Evolutionary conservation across 2,888 invertebrate genomes (phyloP).

Genomic region (Mythimna lalbum): DNA sequence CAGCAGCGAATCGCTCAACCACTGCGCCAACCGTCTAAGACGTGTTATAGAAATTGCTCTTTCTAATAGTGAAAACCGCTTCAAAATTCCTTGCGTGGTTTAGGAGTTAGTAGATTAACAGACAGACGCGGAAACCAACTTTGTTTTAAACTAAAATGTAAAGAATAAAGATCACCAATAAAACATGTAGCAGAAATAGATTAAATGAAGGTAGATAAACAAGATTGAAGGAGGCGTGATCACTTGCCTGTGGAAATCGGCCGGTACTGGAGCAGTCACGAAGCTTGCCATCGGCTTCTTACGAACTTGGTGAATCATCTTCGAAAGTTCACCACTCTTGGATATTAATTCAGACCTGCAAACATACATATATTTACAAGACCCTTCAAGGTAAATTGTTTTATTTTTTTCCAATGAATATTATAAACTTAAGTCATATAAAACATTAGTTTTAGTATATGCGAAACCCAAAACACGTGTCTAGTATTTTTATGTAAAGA

Average conservation of each 20-base stretch:
- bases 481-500: no score
- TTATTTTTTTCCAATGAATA: neutral
- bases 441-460: no score
- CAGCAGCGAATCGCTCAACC: no score
- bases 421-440: neutral
- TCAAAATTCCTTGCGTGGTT: no score
- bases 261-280: conserved; percentile 96
- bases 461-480: no score
- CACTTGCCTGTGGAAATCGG: conserved; percentile 96
- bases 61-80: no score
- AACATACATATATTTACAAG: conserved; percentile 16
- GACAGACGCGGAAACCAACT: no score
- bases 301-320: conserved; percentile 96
- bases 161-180: no score
- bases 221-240: neutral
- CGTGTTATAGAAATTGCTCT: no score
- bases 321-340: conserved; percentile 94
- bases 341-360: conserved; percentile 94
- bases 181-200: neutral
- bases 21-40: no score
- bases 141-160: no score
- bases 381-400: neutral
- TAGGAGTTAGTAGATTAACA: no score
- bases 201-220: neutral
- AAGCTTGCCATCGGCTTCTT: conserved; percentile 97